phyloP scores from a whole-genome alignment of 92 coral and sea anemone species.

The Galaxea fascicularis region DNA sequence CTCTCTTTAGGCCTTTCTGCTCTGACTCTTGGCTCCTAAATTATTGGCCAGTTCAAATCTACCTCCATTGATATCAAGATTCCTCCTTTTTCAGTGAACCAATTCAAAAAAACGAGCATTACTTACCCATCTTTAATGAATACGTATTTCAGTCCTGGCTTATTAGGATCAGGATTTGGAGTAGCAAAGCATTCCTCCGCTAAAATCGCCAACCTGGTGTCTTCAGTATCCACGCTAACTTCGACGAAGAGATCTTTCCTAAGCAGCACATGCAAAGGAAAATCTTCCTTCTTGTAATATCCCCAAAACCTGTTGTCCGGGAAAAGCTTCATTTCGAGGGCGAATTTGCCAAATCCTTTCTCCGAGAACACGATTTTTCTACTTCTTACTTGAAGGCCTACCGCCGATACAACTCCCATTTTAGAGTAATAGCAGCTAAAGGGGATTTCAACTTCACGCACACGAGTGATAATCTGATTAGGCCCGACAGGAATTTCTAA shows the following conservation, averaged over 20 bases:
- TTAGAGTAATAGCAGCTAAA: conserved; percentile 48
- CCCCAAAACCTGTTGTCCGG: neutral
- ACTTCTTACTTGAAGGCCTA: conserved; percentile 39
- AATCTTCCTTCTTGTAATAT: conserved; percentile 24
- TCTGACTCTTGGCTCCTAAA: too few species aligned
- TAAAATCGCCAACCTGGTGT: conserved; percentile 13
- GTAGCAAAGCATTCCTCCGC: conserved; percentile 53
- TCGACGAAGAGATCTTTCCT: conserved; percentile 21
- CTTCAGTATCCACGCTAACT: conserved; percentile 35
- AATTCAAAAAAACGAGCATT: too few species aligned
- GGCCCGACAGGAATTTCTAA: conserved; percentile 30
- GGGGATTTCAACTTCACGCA: conserved; percentile 45
- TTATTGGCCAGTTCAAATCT: too few species aligned
- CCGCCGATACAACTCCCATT: conserved; percentile 45
- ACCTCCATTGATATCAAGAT: too few species aligned
- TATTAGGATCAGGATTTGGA: conserved; percentile 33
- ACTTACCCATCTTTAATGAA: conserved; percentile 48
- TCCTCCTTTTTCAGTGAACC: neutral
- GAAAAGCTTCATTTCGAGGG: conserved; percentile 33
- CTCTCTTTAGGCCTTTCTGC: too few species aligned
- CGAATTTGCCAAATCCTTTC: conserved; percentile 28
- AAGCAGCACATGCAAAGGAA: conserved; percentile 17
- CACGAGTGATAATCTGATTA: conserved; percentile 44
- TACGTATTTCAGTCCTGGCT: conserved; percentile 24
- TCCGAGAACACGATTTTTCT: conserved; percentile 42